phyloP scores from a whole-genome alignment of 2,888 invertebrate species.

The Diarsia mendica region DNA sequence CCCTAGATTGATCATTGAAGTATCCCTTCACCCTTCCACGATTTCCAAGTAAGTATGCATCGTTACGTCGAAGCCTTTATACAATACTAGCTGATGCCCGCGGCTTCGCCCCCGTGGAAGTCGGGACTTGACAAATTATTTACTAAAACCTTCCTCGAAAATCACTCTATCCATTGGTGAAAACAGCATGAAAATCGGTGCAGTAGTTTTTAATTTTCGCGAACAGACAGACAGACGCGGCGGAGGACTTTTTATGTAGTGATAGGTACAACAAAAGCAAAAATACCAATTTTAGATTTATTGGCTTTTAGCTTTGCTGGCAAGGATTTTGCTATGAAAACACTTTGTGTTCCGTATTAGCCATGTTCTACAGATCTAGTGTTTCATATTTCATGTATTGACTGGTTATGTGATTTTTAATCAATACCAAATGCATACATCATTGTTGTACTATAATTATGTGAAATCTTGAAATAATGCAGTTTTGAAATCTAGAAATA shows the following conservation, averaged over 20 bases:
- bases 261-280: neutral
- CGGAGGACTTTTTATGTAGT: too few relatives aligned
- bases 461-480: too few relatives aligned
- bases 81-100: too few relatives aligned
- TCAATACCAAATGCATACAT: neutral
- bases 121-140: too few relatives aligned
- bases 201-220: too few relatives aligned
- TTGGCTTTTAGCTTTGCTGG: neutral
- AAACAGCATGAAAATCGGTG: too few relatives aligned
- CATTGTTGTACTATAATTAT: too few relatives aligned
- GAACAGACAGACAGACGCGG: too few relatives aligned
- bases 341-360: constrained; percentile 2
- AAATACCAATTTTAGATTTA: neutral
- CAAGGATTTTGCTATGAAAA: neutral
- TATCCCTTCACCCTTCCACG: neutral
- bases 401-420: neutral
- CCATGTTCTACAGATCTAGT: neutral
- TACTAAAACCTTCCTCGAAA: too few relatives aligned
- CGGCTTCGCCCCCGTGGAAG: too few relatives aligned
- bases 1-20: constrained; percentile 26
- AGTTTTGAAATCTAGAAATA: neutral
- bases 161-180: too few relatives aligned
- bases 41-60: constrained; percentile 3
- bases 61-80: constrained; percentile 4
- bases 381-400: neutral